Conservation (phyloP, 1,140 invertebrate genomes). For the Papilio machaon region DNA sequence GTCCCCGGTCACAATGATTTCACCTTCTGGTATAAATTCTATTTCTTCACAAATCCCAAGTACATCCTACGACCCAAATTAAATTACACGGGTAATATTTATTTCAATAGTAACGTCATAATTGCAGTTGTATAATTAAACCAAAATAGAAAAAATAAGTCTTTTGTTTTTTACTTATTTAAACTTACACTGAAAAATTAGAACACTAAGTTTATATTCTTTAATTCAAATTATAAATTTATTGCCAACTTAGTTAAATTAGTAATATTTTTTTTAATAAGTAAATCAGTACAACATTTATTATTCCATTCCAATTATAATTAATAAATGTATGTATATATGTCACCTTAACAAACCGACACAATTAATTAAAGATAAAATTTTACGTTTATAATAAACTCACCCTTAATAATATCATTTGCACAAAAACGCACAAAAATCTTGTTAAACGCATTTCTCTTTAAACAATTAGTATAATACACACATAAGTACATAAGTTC, state of each 20-base stretch:
- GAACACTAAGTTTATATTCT: too few relatives aligned
- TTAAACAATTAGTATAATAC: background rate
- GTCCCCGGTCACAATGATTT: conserved; percentile 33
- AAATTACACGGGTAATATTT: background rate
- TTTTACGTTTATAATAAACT: background rate
- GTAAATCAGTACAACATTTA: too few relatives aligned
- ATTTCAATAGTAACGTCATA: too few relatives aligned
- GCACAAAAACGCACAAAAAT: conserved; percentile 30
- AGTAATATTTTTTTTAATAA: too few relatives aligned
- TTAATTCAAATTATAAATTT: too few relatives aligned
- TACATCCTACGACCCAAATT: background rate
- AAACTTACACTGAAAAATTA: too few relatives aligned
- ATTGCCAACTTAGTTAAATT: too few relatives aligned
- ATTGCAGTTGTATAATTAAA: too few relatives aligned
- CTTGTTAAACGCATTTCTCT: conserved; percentile 29
- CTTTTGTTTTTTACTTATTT: too few relatives aligned
- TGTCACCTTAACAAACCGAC: background rate
- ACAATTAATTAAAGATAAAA: background rate
- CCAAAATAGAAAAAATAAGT: too few relatives aligned
- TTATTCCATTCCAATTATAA: too few relatives aligned
- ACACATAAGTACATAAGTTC: conserved; percentile 25
- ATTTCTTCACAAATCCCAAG: background rate
- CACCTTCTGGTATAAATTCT: conserved; percentile 24
- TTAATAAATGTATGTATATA: background rate
- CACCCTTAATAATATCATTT: conserved; percentile 23